These are phyloP conservation scores for Heteractis magnifica DNA, from an alignment of 92 coral and sea anemone genomes.

Conservation along the genomic window DNA sequence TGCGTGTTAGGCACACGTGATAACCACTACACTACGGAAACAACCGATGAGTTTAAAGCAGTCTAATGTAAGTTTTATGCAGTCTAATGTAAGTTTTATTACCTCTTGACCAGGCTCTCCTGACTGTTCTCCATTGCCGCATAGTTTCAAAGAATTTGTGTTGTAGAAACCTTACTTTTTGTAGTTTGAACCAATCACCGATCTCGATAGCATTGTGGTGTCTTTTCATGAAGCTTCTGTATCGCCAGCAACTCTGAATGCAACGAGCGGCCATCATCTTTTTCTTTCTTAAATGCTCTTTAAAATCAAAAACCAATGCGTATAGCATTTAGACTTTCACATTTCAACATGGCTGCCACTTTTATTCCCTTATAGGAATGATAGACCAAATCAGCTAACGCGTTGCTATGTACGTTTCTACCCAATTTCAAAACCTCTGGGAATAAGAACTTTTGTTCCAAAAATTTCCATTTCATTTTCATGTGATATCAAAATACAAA, in stretches of 20 bases:
- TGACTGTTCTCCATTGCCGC: conserved; percentile 64
- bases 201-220: conserved; percentile 59
- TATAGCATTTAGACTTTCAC: background rate
- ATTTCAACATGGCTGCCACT: background rate
- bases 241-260: conserved; percentile 88
- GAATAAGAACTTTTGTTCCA: too few relatives aligned
- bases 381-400: background rate
- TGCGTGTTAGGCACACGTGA: conserved; percentile 69
- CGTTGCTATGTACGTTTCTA: too few relatives aligned
- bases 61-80: background rate
- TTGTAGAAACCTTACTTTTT: conserved; percentile 50
- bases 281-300: conserved; percentile 60
- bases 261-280: conserved; percentile 78
- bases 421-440: too few relatives aligned
- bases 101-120: conserved; percentile 83
- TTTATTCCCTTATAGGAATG: background rate
- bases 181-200: conserved; percentile 71
- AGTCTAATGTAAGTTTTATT: background rate
- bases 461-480: too few relatives aligned
- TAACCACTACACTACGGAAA: conserved; percentile 52
- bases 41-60: background rate
- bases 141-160: conserved; percentile 60
- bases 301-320: background rate
- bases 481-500: too few relatives aligned
- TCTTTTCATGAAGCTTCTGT: conserved; percentile 55